Conservation (phyloP, 2,888 invertebrate genomes). For the Tipula unca region DNA sequence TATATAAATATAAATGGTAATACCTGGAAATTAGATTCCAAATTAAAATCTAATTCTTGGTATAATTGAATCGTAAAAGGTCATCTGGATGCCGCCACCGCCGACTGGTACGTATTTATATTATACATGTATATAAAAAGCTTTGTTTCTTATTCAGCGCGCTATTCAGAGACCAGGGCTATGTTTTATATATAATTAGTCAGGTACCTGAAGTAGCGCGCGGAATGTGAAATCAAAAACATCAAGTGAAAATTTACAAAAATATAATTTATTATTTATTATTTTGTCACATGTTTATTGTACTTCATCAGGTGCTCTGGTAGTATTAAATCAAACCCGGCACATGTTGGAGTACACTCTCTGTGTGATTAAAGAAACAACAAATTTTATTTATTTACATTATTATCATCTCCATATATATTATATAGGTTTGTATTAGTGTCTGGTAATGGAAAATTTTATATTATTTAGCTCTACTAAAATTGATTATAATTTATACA, state of each 20-base stretch:
- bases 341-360: slow-evolving; percentile 99
- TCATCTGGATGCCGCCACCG: neutral
- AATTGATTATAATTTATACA: neutral
- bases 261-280: slow-evolving; percentile 15
- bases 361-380: slow-evolving; percentile 58
- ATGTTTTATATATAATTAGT: slow-evolving; percentile 52
- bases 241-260: neutral
- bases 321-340: slow-evolving; percentile 72
- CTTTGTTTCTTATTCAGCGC: slow-evolving; percentile 54
- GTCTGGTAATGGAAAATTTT: neutral
- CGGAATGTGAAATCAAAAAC: slow-evolving; percentile 52
- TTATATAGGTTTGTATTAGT: neutral
- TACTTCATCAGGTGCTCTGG: slow-evolving; percentile 99
- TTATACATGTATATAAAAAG: neutral
- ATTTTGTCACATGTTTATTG: slow-evolving; percentile 89
- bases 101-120: neutral
- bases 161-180: slow-evolving; percentile 87
- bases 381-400: neutral
- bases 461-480: neutral
- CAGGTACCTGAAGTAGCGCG: slow-evolving; percentile 99
- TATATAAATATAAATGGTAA: too few relatives aligned
- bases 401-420: too few relatives aligned
- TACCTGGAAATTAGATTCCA: neutral
- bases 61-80: neutral
- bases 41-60: neutral